Base-by-base conservation (phyloP, 2,888 invertebrate genomes). In the Hyposoter didymator region DNA sequence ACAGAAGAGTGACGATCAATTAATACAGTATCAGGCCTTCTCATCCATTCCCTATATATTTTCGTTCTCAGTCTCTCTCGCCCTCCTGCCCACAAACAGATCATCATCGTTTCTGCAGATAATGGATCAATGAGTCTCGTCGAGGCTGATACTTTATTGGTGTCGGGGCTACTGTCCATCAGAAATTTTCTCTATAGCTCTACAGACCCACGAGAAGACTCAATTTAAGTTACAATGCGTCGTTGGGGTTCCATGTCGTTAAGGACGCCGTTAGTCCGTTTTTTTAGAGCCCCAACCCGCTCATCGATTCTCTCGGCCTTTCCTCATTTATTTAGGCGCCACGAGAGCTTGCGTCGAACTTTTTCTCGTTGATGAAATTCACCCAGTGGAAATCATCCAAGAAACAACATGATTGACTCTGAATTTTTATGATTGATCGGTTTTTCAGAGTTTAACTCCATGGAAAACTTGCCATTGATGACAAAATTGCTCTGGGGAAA, bases 91-190 rank as follows among this genome's bases (percentile, higher is more conserved):
- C 76, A 35, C 62, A 62, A 47, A 22, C 47, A 28, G 47, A 75
- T 52, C 67, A n/a, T 14, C 73, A 45, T 55, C 67, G 43, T 43
- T 19, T 32, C 64, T 52, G 39, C 49, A 64, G 78, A 81, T 82
- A 84, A 70, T 78, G 82, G 69, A 84, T 84, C 82, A 81, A 84
- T 84, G 81, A 84, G 81, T 82, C 78, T 84, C 73, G 49, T 39
- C 67, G 69, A 82, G 74, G 62, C 62, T 84, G 81, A 82, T 84
- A 78, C 76, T 82, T 74, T 78, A 78, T 73, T 64, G 74, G 64
- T 81, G 81, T 69, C 74, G 74, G 69, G 66, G 78, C 69, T 82
- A 74, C 49, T 75, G 69, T 43, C 67, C 52, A 73, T 76, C 74
- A 45, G 28, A 47, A 47, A 67, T 80, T 81, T 45, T 59, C 17